Evolutionary conservation across 2,888 invertebrate genomes (phyloP), one percentile per base, ranked within the genome.

Genomic region (Perizoma flavofasciatum): DNA sequence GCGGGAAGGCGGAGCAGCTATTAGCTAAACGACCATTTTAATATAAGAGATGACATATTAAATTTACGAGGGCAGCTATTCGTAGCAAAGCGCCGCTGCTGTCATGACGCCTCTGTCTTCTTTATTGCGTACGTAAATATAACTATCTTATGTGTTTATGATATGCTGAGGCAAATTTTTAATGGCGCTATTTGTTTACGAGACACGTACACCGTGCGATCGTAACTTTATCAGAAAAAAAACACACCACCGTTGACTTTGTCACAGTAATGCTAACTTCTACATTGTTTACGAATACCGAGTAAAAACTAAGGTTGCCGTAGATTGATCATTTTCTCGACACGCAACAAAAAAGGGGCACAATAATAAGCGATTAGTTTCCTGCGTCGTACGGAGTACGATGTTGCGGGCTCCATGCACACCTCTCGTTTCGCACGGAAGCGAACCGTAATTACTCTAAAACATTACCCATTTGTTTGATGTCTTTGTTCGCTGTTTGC

Each of bases 401-500:
- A 22, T 22, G 22, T 82, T 81, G 73, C 71, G 71, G 68, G 78
- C 79, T 82, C 79, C 81, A 79, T 83, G 82, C 82, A 83, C 87
- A 89, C 86, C 88, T 90, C 89, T 84, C 85, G 83, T 85, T 88
- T 85, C 82, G 85, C 85, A 86, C 86, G 89, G 84, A 88, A 88
- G 89, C 85, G 81, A 86, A 86, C 84, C 85, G 90, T 91, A 91
- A 92, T 92, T 91, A 91, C 90, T 91, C 92, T 89, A 91, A 92
- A 92, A 91, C 91, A 89, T 88, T 89, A 86, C 89, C 89, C 90
- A 92, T 92, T 91, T 91, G 90, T 92, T 91, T 91, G 92, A 92
- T 90, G 92, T 90, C 92, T 92, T 89, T 92, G 90, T 91, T 89
- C 88, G 85, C 85, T 90, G 91, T 90, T 90, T 89, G 88, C 85